Evolutionary conservation across 2,888 invertebrate genomes (phyloP).

Genomic region (Catocala sponsa): DNA sequence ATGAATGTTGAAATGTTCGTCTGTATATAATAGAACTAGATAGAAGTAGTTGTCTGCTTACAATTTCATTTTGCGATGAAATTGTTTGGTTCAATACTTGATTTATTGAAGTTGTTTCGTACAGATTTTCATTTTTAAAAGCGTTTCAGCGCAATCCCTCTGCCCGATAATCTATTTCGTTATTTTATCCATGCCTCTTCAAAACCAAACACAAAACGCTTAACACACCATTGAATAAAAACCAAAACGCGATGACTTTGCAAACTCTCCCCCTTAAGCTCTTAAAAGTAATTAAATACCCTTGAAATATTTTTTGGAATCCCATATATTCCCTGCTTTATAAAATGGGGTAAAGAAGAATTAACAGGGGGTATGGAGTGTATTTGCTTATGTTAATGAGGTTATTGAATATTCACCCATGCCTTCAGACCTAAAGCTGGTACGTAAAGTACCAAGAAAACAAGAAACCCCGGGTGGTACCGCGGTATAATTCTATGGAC

Average conservation of each 20-base stretch:
- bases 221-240: slow-evolving; percentile 5
- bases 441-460: not conserved
- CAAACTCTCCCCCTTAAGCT: slow-evolving; percentile 5
- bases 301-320: slow-evolving; percentile 25
- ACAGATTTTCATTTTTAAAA: too few relatives aligned
- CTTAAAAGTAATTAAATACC: slow-evolving; percentile 22
- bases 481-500: slow-evolving; percentile 37
- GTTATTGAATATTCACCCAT: slow-evolving; percentile 62
- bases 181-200: too few relatives aligned
- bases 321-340: not conserved
- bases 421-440: slow-evolving; percentile 1
- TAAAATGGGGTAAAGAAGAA: slow-evolving; percentile 4
- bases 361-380: slow-evolving; percentile 42
- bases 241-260: not conserved
- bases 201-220: slow-evolving; percentile 1
- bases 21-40: too few relatives aligned
- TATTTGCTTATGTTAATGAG: slow-evolving; percentile 65
- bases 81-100: too few relatives aligned
- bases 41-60: too few relatives aligned
- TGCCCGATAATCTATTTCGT: too few relatives aligned
- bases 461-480: not conserved
- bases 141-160: too few relatives aligned
- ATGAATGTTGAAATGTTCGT: too few relatives aligned
- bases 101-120: too few relatives aligned
- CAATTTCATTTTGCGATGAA: too few relatives aligned